phyloP scores from a whole-genome alignment of 2,888 invertebrate species.

The Eurois occulta region DNA sequence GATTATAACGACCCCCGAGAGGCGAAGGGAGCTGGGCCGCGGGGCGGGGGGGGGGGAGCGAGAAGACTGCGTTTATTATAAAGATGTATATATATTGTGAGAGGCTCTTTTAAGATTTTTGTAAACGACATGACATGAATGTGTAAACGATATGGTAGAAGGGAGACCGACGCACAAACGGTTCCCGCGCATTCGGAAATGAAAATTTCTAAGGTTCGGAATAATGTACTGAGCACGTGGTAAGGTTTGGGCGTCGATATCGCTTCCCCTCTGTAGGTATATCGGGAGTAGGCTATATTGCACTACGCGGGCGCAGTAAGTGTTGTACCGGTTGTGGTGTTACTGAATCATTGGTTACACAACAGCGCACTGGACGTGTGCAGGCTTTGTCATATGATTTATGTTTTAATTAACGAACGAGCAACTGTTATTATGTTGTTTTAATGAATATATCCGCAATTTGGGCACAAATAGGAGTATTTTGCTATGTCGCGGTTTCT shows the following conservation, averaged over 20 bases:
- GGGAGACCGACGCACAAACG: neutral
- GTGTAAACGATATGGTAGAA: slow-evolving; percentile 6
- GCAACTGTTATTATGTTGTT: slow-evolving; percentile 21
- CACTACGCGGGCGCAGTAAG: neutral
- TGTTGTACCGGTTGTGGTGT: neutral
- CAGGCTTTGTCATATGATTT: slow-evolving; percentile 34
- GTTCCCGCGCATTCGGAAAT: too few species aligned
- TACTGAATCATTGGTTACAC: slow-evolving; percentile 2
- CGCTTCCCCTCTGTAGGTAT: neutral
- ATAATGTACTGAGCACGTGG: neutral
- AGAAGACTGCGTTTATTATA: slow-evolving; percentile 27
- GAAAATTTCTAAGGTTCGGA: neutral
- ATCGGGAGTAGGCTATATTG: neutral
- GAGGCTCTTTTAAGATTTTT: slow-evolving; percentile 20
- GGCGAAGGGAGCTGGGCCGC: neutral
- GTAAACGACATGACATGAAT: slow-evolving; percentile 14
- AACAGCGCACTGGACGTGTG: neutral
- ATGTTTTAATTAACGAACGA: slow-evolving; percentile 27
- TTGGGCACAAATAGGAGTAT: slow-evolving; percentile 11
- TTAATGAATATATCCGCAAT: slow-evolving; percentile 11
- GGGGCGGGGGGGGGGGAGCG: neutral
- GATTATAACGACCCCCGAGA: slow-evolving; percentile 45
- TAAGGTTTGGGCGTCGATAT: neutral
- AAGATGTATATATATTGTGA: slow-evolving; percentile 14
- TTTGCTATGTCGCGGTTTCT: neutral